Evolutionary conservation across 2,797 vertebrate species (phyloP), one percentile per base, ranked within the genome.

Genomic region (Aldrovandia affinis): DNA sequence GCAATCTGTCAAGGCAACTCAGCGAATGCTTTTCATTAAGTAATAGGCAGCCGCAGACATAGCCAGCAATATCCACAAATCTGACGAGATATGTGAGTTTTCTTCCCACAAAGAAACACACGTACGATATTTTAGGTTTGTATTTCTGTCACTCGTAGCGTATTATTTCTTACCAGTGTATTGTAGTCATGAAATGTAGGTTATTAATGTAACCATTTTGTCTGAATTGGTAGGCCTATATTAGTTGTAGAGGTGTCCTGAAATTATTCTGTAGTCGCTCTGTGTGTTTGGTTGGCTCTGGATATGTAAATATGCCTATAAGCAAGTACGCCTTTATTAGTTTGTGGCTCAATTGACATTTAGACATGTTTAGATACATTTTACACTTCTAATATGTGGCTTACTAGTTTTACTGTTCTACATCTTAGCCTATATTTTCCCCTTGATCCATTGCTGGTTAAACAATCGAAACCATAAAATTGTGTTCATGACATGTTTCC

Each of bases 251-350:
- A 18, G 54, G 15, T 10, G 30, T 70, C 15, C 18, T 30, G 30
- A 54, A 70, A 42, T 70, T 52, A 70, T 73, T 70, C 73, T 70
- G n/a, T 50, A 33, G 44, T 82, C 68, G n/a, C n/a, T 36, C 30
- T 73, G 33, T 39, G 68, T 65, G 30, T 65, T 28, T 65, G 28
- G 28, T 65, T 65, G 61, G 61, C 7, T 65, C 61, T 28, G 28
- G 28, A 30, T 22, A 12, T 65, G 10, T 65, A n/a, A 6, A 61
- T 22, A 65, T 65, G n/a, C 33, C 20, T 73, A 7, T 3, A 7
- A 73, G 68, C 68, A 36, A 42, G 65, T 4, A 36, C 47, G 6
- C 61, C 10, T 73, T 18, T 73, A 33, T 73, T 73, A 73, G 36
- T 42, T 20, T 73, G 73, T n/a, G 22, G 42, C 73, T 77, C 18